These are phyloP conservation scores for Plebejus argus DNA, from an alignment of 2,888 invertebrate genomes.

Conservation along the genomic window DNA sequence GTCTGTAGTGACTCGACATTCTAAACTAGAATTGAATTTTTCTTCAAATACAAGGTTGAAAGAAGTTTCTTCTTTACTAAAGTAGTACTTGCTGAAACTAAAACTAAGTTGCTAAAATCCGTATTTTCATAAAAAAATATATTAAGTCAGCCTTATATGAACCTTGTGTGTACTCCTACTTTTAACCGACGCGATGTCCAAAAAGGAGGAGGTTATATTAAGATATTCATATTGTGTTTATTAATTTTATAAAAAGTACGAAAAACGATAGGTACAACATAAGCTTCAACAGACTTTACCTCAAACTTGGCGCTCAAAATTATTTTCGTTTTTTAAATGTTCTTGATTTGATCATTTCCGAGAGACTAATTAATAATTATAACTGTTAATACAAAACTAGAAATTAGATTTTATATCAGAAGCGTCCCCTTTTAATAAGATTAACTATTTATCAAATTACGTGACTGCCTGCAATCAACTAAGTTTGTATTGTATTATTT, in stretches of 20 bases:
- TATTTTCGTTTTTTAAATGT: neutral
- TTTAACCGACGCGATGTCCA: too few relatives aligned
- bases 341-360: neutral
- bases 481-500: conserved; percentile 18
- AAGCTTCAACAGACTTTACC: neutral
- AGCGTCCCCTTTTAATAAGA: conserved; percentile 3
- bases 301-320: neutral
- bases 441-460: conserved; percentile 24
- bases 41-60: neutral
- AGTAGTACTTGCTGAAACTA: too few relatives aligned
- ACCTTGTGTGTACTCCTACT: too few relatives aligned
- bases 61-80: neutral
- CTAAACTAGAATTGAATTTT: neutral
- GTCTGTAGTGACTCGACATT: neutral
- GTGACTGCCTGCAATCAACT: conserved; percentile 17
- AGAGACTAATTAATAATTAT: conserved; percentile 6
- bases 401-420: conserved; percentile 23
- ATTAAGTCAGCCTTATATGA: too few relatives aligned
- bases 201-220: too few relatives aligned
- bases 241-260: too few relatives aligned
- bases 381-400: neutral
- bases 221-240: too few relatives aligned
- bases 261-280: too few relatives aligned
- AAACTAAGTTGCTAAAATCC: too few relatives aligned
- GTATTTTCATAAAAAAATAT: too few relatives aligned